These are phyloP conservation scores for Nasonia longicornis DNA, from an alignment of 1,140 invertebrate species.

Conservation along the genomic window DNA sequence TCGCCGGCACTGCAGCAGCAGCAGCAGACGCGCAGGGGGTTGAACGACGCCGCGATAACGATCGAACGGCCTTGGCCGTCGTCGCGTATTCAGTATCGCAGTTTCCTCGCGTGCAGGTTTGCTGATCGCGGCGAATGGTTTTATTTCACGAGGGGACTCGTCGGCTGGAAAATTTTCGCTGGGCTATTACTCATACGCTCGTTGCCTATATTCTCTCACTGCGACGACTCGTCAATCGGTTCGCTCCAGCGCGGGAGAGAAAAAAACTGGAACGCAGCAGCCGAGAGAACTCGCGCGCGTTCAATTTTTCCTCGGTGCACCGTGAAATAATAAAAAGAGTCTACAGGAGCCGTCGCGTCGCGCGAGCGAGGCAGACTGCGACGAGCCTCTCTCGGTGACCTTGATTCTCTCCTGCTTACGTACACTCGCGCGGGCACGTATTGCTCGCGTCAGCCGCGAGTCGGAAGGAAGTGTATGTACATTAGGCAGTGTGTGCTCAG, in stretches of 20 bases:
- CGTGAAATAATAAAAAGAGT: not conserved
- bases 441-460: not conserved
- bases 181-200: not conserved
- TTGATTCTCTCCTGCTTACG: not conserved
- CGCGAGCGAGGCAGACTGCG: too few species aligned
- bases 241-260: too few species aligned
- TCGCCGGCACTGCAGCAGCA: not conserved
- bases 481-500: not conserved
- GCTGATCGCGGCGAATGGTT: not conserved
- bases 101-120: not conserved
- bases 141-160: not conserved
- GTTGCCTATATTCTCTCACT: too few species aligned
- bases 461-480: not conserved
- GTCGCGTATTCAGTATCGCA: not conserved
- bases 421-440: not conserved
- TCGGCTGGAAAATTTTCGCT: not conserved
- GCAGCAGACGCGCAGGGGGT: not conserved
- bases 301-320: too few species aligned
- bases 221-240: too few species aligned
- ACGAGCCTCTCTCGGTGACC: not conserved
- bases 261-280: too few species aligned
- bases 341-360: not conserved
- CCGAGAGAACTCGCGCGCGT: too few species aligned
- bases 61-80: constrained; percentile 32
- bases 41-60: constrained; percentile 13